Evolutionary conservation across 2,888 invertebrate species (phyloP), one percentile per base, ranked within the genome.

Genomic region (Drosophila greeni): DNA sequence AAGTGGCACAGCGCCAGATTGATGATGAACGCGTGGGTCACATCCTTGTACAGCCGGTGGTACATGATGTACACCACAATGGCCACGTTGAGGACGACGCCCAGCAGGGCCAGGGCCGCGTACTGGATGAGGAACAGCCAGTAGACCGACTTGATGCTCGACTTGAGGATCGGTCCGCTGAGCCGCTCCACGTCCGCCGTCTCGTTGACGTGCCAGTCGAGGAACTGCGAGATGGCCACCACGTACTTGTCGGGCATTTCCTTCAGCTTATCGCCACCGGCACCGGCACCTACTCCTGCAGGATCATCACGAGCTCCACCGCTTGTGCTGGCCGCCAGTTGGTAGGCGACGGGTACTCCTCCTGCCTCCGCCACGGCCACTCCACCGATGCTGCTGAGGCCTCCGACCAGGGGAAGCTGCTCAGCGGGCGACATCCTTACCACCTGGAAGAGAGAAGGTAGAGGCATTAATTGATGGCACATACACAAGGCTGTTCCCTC

Each of bases 1-100:
- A 93, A 87, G 85, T 93, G 92, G 74, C 93, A 92, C 53, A 94
- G 84, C 0, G 92, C 92, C 78, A 93, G 89, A 86, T 94, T 94
- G 65, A 92, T 90, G 43, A 94, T 88, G 85, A 93, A 93, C 66
- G 91, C 91, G 84, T 91, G 92, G 8, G 93, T 93, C 20, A 92
- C 91, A 78, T 94, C 92, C 68, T 90, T 90, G 86, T 91, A 92
- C 9, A 93, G 87, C 0, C 84, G 84, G 68, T 84, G 77, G 37
- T 89, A 89, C 66, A 90, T 78, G 9, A 91, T 89, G 76, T 92
- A 91, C 54, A 90, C 89, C 36, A 92, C 87, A 82, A 93, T 91
- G 34, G 90, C 90, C 0, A 91, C 78, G 86, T 94, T 94, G 57
- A 91, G 89, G 3, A 91, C 69, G 0, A 91, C 88, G 9, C 93